Conservation (phyloP, 2,797 vertebrate species). For the Varecia variegata region DNA sequence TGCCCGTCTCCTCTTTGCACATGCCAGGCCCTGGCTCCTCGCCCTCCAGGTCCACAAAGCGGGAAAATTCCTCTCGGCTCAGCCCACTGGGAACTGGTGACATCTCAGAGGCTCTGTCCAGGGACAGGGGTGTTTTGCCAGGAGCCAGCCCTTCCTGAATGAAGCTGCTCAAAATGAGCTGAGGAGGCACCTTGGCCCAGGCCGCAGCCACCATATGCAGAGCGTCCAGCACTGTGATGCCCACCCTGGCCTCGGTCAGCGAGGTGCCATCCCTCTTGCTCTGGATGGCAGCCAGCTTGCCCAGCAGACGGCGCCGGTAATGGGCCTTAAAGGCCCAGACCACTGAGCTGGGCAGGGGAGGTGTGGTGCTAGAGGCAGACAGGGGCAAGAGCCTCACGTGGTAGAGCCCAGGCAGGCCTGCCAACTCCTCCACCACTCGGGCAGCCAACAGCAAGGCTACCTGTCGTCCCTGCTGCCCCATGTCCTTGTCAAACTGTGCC, state of each 20-base stretch:
- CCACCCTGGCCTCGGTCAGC: not conserved
- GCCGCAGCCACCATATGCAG: conserved; percentile 69
- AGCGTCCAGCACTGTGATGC: conserved; percentile 68
- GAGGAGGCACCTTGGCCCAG: conserved; percentile 72
- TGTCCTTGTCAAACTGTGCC: conserved; percentile 72
- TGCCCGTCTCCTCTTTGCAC: conserved; percentile 65
- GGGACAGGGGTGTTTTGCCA: not conserved
- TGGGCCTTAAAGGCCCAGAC: conserved; percentile 73
- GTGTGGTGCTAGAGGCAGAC: not conserved
- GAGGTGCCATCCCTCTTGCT: not conserved
- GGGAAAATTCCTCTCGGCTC: conserved; percentile 66
- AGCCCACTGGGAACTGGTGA: conserved; percentile 20
- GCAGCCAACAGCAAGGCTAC: conserved; percentile 74
- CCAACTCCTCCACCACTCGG: not conserved
- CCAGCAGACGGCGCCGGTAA: conserved; percentile 72
- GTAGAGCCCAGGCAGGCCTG: conserved; percentile 14
- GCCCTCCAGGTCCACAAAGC: conserved; percentile 73
- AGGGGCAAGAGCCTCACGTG: conserved; percentile 71
- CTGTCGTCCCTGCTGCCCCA: conserved; percentile 71
- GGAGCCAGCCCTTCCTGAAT: conserved; percentile 63
- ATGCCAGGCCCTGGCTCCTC: not conserved
- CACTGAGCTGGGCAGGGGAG: conserved; percentile 67
- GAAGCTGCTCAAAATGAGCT: conserved; percentile 69
- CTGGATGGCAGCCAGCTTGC: conserved; percentile 57
- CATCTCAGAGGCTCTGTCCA: not conserved